These are phyloP conservation scores for Coelopa pilipes DNA, from an alignment of 2,888 invertebrate genomes.

Conservation along the genomic window DNA sequence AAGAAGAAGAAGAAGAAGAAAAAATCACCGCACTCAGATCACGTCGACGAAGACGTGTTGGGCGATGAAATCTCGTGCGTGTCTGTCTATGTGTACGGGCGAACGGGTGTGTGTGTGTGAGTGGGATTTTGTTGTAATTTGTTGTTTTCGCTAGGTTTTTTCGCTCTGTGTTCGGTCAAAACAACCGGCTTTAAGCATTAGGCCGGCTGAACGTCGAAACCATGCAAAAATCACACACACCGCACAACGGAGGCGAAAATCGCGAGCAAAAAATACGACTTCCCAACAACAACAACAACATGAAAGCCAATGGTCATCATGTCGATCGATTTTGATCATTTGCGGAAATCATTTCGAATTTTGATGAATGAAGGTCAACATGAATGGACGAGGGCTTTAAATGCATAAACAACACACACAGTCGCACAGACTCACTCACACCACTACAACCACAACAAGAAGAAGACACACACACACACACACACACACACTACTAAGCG, in stretches of 20 bases:
- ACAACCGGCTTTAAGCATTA: constrained; percentile 21
- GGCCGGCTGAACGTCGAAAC: constrained; percentile 13
- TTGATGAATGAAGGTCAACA: constrained; percentile 40
- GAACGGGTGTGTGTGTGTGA: too few species aligned
- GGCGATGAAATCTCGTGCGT: too few species aligned
- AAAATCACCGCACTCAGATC: background rate
- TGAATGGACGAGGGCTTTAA: constrained; percentile 10
- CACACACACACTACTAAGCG: background rate
- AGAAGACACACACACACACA: background rate
- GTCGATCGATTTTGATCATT: constrained; percentile 57
- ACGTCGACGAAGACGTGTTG: background rate
- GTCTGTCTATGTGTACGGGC: too few species aligned
- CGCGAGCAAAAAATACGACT: background rate
- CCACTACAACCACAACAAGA: background rate
- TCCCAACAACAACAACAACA: constrained; percentile 7
- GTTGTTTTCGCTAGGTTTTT: background rate
- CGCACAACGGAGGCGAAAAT: background rate
- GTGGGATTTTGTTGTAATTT: too few species aligned
- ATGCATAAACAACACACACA: constrained; percentile 16
- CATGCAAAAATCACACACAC: background rate
- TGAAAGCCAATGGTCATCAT: constrained; percentile 38
- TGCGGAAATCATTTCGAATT: constrained; percentile 58
- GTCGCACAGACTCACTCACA: background rate
- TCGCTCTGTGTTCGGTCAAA: constrained; percentile 1
- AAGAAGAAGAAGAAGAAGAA: background rate